These are phyloP conservation scores for Carpatolechia fugitivella DNA, from an alignment of 2,888 invertebrate species.

Conservation along the genomic window DNA sequence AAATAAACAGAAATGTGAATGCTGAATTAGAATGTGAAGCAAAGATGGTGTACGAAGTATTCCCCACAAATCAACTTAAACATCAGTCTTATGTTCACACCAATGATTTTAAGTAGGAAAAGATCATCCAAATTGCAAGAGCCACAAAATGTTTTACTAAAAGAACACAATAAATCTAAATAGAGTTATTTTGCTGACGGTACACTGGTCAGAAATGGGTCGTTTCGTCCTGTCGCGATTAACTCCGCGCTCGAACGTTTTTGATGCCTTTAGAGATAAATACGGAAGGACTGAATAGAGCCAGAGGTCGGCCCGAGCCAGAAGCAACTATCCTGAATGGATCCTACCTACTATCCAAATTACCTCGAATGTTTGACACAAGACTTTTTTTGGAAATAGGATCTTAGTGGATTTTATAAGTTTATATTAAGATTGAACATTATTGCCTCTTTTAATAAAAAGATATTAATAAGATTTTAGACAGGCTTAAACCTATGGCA, in stretches of 20 bases:
- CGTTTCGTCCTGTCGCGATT: constrained; percentile 1
- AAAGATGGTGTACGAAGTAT: too few relatives aligned
- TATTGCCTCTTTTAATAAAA: too few relatives aligned
- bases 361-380: background rate
- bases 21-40: too few relatives aligned
- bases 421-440: too few relatives aligned
- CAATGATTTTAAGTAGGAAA: too few relatives aligned
- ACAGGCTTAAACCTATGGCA: too few relatives aligned
- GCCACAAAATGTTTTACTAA: background rate
- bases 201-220: constrained; percentile 3
- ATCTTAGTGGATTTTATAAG: too few relatives aligned
- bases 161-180: background rate
- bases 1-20: too few relatives aligned
- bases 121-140: too few relatives aligned
- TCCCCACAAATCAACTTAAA: too few relatives aligned
- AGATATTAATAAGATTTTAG: too few relatives aligned
- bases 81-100: too few relatives aligned
- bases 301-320: background rate
- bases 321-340: background rate
- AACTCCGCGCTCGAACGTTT: background rate
- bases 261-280: background rate
- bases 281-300: background rate
- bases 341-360: background rate
- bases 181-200: background rate
- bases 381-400: background rate